Percentiles rank a stretch among this genome's conserved stretches.
These are phyloP conservation scores for Hydractinia echinata DNA, from an alignment of 30 jellyfish, hydroid and myxozoan genomes.

Conservation along the genomic window DNA sequence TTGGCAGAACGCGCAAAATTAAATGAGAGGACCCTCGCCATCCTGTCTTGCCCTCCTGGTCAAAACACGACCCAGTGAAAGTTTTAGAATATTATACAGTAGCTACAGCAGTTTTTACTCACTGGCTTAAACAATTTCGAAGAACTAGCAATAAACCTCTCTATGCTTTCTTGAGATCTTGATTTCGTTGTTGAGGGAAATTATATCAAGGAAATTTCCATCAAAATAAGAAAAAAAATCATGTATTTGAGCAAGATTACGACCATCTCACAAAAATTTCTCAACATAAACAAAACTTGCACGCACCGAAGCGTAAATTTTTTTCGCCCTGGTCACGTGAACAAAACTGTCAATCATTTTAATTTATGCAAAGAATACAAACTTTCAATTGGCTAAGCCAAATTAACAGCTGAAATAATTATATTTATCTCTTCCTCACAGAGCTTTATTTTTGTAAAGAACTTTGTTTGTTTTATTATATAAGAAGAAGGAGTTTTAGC, in stretches of 20 bases:
- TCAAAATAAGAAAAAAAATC: background rate
- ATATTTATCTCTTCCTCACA: too few species aligned
- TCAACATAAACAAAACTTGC: constrained; percentile 25
- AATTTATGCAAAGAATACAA: constrained; percentile 1
- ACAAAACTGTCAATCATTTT: constrained; percentile 7
- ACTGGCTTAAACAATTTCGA: background rate
- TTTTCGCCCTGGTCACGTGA: constrained; percentile 23
- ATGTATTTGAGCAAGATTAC: background rate
- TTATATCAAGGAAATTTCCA: constrained; percentile 20
- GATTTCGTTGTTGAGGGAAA: constrained; percentile 21
- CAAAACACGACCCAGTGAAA: too few species aligned
- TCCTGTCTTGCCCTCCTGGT: too few species aligned
- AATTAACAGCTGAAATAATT: background rate
- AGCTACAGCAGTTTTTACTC: background rate
- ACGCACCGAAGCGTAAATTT: background rate
- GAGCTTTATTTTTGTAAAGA: too few species aligned
- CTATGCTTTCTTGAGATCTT: constrained; percentile 32
- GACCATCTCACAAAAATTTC: constrained; percentile 17
- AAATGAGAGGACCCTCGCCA: too few species aligned
- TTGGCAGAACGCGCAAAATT: too few species aligned
- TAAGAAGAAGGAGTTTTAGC: too few species aligned
- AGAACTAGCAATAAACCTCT: constrained; percentile 10
- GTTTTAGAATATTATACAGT: background rate
- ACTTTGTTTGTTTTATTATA: too few species aligned
- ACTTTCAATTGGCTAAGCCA: background rate